Percentiles rank a stretch among this genome's conserved stretches.
phyloP scores from a whole-genome alignment of 2,888 invertebrate species.

The Drosophila atripex region DNA sequence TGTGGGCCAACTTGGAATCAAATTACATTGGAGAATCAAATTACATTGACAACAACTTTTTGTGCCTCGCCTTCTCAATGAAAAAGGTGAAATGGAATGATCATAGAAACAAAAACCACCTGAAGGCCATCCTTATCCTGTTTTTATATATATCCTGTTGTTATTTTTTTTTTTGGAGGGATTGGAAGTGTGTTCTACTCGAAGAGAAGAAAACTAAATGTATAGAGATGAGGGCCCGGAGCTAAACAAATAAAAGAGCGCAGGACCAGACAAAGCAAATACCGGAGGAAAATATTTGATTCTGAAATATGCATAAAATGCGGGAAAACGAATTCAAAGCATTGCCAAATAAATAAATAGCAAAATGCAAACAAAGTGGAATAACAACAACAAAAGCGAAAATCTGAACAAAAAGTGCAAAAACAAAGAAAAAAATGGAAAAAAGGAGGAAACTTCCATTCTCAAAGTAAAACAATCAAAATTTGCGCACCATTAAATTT shows the following conservation, averaged over 20 bases:
- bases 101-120: conserved; percentile 38
- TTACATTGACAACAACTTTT: conserved; percentile 62
- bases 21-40: conserved; percentile 63
- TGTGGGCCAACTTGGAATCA: conserved; percentile 21
- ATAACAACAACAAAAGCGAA: conserved; percentile 4
- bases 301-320: conserved; percentile 67
- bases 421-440: conserved; percentile 1
- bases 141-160: too few species aligned
- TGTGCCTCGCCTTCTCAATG: conserved; percentile 30
- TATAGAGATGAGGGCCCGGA: conserved; percentile 28
- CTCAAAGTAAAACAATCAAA: conserved; percentile 69
- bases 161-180: too few species aligned
- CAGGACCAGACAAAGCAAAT: conserved; percentile 52
- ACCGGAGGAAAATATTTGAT: conserved; percentile 47
- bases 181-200: background rate
- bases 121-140: conserved; percentile 14
- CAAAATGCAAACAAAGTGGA: conserved; percentile 43
- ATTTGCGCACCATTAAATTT: conserved; percentile 75
- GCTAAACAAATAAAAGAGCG: conserved; percentile 36
- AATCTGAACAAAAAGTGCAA: background rate
- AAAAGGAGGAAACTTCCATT: conserved; percentile 37
- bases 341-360: conserved; percentile 51
- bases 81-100: conserved; percentile 1
- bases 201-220: conserved; percentile 23
- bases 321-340: conserved; percentile 49